These are phyloP conservation scores for Ibycter americanus DNA, from an alignment of 2,797 vertebrate genomes.

Conservation along the genomic window DNA sequence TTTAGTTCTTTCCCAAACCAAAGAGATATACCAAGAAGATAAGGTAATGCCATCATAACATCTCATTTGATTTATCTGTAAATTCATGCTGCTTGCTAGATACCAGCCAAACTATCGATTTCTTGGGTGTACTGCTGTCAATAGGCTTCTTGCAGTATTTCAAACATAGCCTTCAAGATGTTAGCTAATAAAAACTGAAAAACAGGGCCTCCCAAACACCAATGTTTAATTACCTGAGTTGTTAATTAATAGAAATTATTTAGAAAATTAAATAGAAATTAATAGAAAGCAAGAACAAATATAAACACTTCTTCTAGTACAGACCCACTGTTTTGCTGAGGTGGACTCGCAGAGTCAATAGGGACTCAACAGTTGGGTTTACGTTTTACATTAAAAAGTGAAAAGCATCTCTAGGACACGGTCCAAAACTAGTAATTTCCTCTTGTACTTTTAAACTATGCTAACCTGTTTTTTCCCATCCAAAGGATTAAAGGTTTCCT, in stretches of 20 bases:
- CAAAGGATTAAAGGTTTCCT: not conserved
- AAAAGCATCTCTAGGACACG: not conserved
- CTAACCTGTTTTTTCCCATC: not conserved
- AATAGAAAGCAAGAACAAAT: not conserved
- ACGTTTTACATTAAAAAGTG: not conserved
- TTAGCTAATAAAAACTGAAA: not conserved
- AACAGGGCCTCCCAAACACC: not conserved
- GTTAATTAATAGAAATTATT: too few species aligned
- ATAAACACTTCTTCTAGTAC: not conserved
- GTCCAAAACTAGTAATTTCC: not conserved
- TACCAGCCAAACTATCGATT: not conserved
- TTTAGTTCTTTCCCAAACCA: not conserved
- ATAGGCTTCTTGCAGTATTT: not conserved
- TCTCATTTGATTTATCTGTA: not conserved
- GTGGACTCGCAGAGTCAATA: not conserved
- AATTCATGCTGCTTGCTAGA: not conserved
- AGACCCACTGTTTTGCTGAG: not conserved
- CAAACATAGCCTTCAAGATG: not conserved
- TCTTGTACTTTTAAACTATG: not conserved
- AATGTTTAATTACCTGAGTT: not conserved
- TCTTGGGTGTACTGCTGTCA: not conserved
- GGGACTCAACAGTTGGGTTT: not conserved
- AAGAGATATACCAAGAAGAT: not conserved
- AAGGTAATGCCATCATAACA: not conserved
- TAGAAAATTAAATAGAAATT: too few species aligned